These are phyloP conservation scores for Sinosuthora webbiana DNA, from an alignment of 2,113 vertebrate species.

Conservation along the genomic window DNA sequence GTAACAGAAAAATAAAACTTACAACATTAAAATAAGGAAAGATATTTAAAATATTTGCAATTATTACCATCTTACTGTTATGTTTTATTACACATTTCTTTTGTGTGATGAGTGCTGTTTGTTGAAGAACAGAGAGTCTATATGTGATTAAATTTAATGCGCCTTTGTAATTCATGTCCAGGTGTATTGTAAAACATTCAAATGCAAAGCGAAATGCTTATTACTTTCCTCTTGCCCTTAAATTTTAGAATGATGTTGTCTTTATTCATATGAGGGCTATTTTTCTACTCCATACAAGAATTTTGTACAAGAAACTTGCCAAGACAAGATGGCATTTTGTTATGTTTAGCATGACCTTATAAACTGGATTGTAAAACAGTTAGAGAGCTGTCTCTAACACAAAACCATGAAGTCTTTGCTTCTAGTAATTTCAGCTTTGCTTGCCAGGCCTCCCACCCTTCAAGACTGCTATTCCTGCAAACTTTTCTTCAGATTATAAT, in stretches of 20 bases:
- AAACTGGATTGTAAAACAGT: not conserved
- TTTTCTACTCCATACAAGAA: not conserved
- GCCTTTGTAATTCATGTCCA: not conserved
- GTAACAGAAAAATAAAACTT: not conserved
- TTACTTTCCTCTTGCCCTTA: not conserved
- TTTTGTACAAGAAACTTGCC: not conserved
- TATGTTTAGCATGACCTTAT: not conserved
- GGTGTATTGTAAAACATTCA: not conserved
- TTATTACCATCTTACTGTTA: not conserved
- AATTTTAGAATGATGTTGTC: not conserved
- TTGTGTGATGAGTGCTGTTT: not conserved
- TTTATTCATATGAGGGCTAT: not conserved
- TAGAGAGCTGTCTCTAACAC: not conserved
- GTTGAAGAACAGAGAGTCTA: not conserved
- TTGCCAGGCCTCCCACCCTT: not conserved
- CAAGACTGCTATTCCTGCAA: not conserved
- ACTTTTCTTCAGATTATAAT: not conserved
- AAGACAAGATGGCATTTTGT: not conserved
- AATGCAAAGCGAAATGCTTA: not conserved
- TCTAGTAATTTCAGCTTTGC: not conserved
- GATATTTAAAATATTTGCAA: not conserved
- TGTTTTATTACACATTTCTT: not conserved
- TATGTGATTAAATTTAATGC: not conserved
- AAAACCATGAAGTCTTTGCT: not conserved
- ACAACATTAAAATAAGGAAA: not conserved